Evolutionary conservation across 2,888 invertebrate genomes (phyloP), one percentile per base, ranked within the genome.

Genomic region (Drosophila atroscutellata): DNA sequence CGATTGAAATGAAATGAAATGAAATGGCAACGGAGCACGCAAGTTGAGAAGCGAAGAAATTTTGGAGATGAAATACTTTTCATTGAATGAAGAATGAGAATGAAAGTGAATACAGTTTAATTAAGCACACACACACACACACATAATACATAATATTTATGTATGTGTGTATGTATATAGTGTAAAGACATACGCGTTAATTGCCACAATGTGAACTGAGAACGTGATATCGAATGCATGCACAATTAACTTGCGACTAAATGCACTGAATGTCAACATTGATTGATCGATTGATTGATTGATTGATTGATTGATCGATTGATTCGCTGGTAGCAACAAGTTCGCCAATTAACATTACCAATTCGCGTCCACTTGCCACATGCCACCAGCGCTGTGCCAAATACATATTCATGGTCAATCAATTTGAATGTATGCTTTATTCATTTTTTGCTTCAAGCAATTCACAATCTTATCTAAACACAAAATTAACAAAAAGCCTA

Each of bases 391-490:
- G 28, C 72, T 65, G 28, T 13, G 8, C 30, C 42, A 9, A 26
- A 54, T n/a, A n/a, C 7, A 4, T 30, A 51, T 36, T 65, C 45
- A 34, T 30, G 34, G 34, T 66, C 36, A 52, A 65, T 66, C 45
- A 66, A 66, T 36, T 66, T 52, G 28, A 65, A 45, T 36, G 30
- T 24, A 51, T 32, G 24, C 26, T 20, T 28, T 30, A 20, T 15
- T 18, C 20, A 45, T 57, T 62, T 62, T 13, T 18, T 6, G 5
- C 37, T 20, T 1, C 13, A 28, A 34, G 3, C 61, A 13, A 37
- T 36, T 28, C 56, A 45, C 47, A 67, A 73, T 74, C 76, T 77
- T 69, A 77, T 77, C 80, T n/a, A 34, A 47, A 20, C 55, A 42
- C 34, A 52, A 66, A 50, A 58, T 39, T 56, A 54, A 1, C 13